Evolutionary conservation across 2,113 vertebrate species (phyloP), one percentile per base, ranked within the genome.

Genomic region (Pterocles gutturalis): DNA sequence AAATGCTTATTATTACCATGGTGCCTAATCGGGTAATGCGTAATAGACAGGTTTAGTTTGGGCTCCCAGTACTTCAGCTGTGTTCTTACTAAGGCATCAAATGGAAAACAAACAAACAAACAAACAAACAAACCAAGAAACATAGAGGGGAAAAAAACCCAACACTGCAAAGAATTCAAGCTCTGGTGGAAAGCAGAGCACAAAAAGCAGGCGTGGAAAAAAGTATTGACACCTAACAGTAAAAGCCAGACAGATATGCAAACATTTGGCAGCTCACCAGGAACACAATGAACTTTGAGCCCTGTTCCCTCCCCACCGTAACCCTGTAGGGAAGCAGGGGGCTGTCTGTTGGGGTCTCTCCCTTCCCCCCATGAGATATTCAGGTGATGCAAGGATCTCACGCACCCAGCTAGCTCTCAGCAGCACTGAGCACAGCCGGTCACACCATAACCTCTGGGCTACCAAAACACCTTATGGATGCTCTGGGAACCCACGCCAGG

Each of bases 1-100:
- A 95, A 93, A 94, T 89, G 83, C 92, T 95, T 87, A 95, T 95
- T 86, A 95, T 97, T 95, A 89, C 83, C 90, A 72, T 34, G 61
- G 91, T 7, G 1, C 84, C 95, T 96, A 94, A 96, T 97, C 45
- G 4, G 90, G 89, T 89, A 91, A 87, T 16, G 34, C 13, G 7
- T 55, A 88, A 67, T 12, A 38, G 57, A n/a, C 69, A 57, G 87
- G 75, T 93, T 97, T 72, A 79, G 53, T 87, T 67, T 51, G 83
- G 65, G 77, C 36, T 93, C 41, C 55, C 61, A 79, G 53, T 46
- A 45, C 61, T 92, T 87, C n/a, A 51, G 61, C 73, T 76, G 16
- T 43, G 49, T 17, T 89, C 83, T 84, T 82, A 60, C 45, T 67
- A 60, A 61, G 48, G 38, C 55, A 81, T 17, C 22, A n/a, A 83